phyloP scores from a whole-genome alignment of 2,113 vertebrate genomes.

The Eubucco bourcierii region DNA sequence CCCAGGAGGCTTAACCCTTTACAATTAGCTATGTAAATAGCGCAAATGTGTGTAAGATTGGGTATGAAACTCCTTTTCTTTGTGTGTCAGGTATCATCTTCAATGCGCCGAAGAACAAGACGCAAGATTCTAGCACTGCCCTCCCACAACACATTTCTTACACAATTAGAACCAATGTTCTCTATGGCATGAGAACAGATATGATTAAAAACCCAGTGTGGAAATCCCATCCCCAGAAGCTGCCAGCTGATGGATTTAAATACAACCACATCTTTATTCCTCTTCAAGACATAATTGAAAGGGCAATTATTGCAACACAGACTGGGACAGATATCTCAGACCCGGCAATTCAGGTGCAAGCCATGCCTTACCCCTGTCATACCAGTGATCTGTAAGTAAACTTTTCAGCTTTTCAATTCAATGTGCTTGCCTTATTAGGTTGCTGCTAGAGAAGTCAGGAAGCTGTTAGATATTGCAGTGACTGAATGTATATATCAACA shows the following conservation, averaged over 20 bases:
- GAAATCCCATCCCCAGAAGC: conserved; percentile 75
- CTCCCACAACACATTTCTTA: conserved; percentile 66
- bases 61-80: neutral
- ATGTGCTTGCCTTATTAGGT: neutral
- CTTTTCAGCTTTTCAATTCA: neutral
- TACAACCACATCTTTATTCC: conserved; percentile 78
- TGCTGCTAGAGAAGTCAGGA: neutral
- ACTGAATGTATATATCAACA: neutral
- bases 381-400: conserved; percentile 75
- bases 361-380: conserved; percentile 77
- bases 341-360: conserved; percentile 63
- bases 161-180: conserved; percentile 70
- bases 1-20: too few species aligned
- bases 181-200: conserved; percentile 76
- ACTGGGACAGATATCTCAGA: conserved; percentile 49
- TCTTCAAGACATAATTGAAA: conserved; percentile 80
- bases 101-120: neutral
- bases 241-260: conserved; percentile 73
- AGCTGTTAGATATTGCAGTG: neutral
- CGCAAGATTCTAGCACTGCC: neutral
- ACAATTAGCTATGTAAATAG: neutral
- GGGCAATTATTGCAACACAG: conserved; percentile 69
- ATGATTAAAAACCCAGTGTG: conserved; percentile 67
- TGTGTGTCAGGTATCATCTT: conserved; percentile 70
- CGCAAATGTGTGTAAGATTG: neutral